A percentile compares a stretch with the other conserved stretches of the same genome.
Conservation (phyloP, 1,140 invertebrate genomes). For the Lordiphosa collinella region DNA sequence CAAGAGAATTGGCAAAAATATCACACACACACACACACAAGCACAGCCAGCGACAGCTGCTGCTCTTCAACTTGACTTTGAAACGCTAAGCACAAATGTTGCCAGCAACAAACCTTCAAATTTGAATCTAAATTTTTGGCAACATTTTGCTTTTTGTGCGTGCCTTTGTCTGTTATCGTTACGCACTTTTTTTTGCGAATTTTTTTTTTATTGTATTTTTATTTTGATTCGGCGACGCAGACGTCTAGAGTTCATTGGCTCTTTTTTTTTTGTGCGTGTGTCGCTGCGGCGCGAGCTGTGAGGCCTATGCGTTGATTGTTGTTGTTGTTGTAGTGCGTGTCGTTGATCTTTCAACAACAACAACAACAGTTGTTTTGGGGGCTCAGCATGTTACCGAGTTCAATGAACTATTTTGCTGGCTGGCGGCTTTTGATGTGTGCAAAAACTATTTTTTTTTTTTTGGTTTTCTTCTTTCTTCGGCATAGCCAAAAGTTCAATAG, state of each 20-base stretch:
- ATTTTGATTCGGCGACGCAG: constrained; percentile 11
- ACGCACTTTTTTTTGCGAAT: constrained; percentile 30
- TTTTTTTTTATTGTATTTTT: constrained; percentile 8
- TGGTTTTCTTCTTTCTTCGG: constrained; percentile 2
- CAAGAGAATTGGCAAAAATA: constrained; percentile 36
- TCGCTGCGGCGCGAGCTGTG: constrained; percentile 21
- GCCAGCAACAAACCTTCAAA: constrained; percentile 10
- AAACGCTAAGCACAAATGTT: constrained; percentile 25
- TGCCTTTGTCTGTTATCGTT: constrained; percentile 25
- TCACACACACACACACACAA: constrained; percentile 7
- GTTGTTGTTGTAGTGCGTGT: constrained; percentile 57
- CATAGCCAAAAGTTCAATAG: constrained; percentile 62
- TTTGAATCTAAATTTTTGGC: constrained; percentile 46
- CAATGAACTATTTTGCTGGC: constrained; percentile 55
- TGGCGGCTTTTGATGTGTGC: constrained; percentile 22
- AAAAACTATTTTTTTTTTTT: constrained; percentile 24
- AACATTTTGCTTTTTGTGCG: constrained; percentile 50
- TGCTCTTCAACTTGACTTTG: constrained; percentile 78
- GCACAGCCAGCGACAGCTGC: neutral
- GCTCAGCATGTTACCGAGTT: constrained; percentile 20
- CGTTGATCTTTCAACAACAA: constrained; percentile 57
- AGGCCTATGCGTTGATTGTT: constrained; percentile 41
- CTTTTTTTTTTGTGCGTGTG: constrained; percentile 48
- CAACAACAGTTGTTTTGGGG: constrained; percentile 8
- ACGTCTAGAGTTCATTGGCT: constrained; percentile 58